A percentile compares a stretch with the other conserved stretches of the same genome.
These are phyloP conservation scores for Hydrochoerus hydrochaeris DNA, from an alignment of 2,113 vertebrate species.

Conservation along the genomic window DNA sequence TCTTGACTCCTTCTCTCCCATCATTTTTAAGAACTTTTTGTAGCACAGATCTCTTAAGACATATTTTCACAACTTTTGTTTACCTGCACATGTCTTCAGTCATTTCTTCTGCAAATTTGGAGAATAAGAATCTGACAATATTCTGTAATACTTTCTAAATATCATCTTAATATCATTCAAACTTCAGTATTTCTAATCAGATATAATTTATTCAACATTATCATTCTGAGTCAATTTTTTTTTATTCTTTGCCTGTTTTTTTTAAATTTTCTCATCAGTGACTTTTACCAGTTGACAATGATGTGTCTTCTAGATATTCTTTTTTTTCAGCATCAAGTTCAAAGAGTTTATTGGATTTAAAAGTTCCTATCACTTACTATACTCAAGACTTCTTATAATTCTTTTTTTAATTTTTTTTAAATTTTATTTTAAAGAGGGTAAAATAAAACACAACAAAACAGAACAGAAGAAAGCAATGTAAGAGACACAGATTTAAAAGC, in stretches of 20 bases:
- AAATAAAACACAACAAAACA: too few species aligned
- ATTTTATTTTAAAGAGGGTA: too few species aligned
- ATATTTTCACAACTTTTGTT: background rate
- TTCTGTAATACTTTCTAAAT: background rate
- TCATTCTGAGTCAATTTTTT: background rate
- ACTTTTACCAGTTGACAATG: background rate
- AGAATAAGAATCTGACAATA: conserved; percentile 51
- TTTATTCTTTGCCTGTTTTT: background rate
- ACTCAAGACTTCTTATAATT: background rate
- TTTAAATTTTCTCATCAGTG: background rate
- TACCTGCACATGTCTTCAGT: background rate
- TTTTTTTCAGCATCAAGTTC: background rate
- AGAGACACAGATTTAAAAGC: too few species aligned
- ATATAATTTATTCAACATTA: background rate
- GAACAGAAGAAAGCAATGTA: too few species aligned
- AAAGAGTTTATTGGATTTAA: background rate
- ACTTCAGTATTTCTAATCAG: background rate
- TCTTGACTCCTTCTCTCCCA: too few species aligned
- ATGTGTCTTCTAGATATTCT: background rate
- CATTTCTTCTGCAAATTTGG: background rate
- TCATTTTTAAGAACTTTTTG: background rate
- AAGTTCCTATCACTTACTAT: background rate
- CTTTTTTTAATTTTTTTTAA: background rate
- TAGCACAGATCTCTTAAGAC: background rate
- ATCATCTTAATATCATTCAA: background rate